A percentile compares a stretch with the other conserved stretches of the same genome.
Conservation (phyloP, 2,888 invertebrate species). For the Trachelus tabidus region DNA sequence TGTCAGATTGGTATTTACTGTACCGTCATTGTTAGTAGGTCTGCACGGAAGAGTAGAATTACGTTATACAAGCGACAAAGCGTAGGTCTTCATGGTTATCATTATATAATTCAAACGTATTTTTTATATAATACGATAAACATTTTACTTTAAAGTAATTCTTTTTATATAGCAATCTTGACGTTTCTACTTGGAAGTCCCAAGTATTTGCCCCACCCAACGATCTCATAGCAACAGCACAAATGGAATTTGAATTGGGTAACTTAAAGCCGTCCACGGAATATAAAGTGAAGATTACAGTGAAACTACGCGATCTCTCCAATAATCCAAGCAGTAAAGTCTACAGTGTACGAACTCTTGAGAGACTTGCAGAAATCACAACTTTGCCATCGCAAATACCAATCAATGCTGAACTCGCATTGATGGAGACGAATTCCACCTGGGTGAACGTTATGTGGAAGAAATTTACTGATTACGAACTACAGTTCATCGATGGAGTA, state of each 20-base stretch:
- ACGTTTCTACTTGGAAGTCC: conserved; percentile 81
- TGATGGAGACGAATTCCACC: conserved; percentile 82
- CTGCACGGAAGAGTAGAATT: conserved; percentile 88
- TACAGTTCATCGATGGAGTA: conserved; percentile 88
- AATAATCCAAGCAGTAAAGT: conserved; percentile 83
- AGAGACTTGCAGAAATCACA: conserved; percentile 66
- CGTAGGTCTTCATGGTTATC: conserved; percentile 68
- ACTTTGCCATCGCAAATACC: conserved; percentile 73
- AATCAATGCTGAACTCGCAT: conserved; percentile 79
- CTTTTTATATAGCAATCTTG: conserved; percentile 70
- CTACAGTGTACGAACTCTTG: conserved; percentile 79
- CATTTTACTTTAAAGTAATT: background rate
- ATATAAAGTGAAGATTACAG: conserved; percentile 85
- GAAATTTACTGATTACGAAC: conserved; percentile 82
- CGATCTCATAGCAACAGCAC: conserved; percentile 86
- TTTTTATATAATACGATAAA: background rate
- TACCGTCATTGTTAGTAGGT: conserved; percentile 85
- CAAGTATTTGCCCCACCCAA: conserved; percentile 90
- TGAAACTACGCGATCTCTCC: conserved; percentile 80
- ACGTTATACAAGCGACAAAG: conserved; percentile 80
- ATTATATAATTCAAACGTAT: conserved; percentile 12
- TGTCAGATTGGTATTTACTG: conserved; percentile 83
- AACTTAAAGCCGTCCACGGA: conserved; percentile 82
- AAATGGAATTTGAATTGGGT: conserved; percentile 85
- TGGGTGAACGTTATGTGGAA: conserved; percentile 85